These are phyloP conservation scores for Nymphalis c-album DNA, from an alignment of 2,888 invertebrate species.

Conservation along the genomic window DNA sequence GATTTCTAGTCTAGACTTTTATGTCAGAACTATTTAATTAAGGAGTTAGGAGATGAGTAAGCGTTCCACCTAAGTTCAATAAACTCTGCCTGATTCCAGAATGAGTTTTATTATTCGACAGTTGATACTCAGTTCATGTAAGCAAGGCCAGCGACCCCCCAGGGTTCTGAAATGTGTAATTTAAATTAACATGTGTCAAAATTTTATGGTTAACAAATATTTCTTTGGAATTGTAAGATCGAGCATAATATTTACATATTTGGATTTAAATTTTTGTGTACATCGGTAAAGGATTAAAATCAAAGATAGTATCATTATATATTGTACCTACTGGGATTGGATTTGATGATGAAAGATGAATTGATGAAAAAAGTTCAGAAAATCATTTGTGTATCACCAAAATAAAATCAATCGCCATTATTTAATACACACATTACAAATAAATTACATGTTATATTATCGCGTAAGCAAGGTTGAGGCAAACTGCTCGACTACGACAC, in stretches of 20 bases:
- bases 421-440: no score
- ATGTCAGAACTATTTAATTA: constrained; percentile 13
- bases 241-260: not conserved
- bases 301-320: no score
- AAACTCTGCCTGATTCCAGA: constrained; percentile 26
- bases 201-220: constrained; percentile 11
- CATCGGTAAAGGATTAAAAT: no score
- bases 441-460: no score
- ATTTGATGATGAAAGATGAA: no score
- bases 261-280: no score
- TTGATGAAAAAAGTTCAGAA: no score
- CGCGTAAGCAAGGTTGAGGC: not conserved
- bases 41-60: constrained; percentile 12
- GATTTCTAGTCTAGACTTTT: constrained; percentile 4
- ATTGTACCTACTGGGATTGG: no score
- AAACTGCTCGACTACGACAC: not conserved
- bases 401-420: no score
- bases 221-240: not conserved
- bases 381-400: no score
- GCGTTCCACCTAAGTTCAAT: constrained; percentile 25
- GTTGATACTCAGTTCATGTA: constrained; percentile 14
- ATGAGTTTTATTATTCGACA: constrained; percentile 24
- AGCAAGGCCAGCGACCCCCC: constrained; percentile 32
- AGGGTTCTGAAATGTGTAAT: constrained; percentile 17
- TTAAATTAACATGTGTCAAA: constrained; percentile 23